Base-by-base conservation (phyloP, 2,113 vertebrate species). In the Oreochromis spilurus region DNA sequence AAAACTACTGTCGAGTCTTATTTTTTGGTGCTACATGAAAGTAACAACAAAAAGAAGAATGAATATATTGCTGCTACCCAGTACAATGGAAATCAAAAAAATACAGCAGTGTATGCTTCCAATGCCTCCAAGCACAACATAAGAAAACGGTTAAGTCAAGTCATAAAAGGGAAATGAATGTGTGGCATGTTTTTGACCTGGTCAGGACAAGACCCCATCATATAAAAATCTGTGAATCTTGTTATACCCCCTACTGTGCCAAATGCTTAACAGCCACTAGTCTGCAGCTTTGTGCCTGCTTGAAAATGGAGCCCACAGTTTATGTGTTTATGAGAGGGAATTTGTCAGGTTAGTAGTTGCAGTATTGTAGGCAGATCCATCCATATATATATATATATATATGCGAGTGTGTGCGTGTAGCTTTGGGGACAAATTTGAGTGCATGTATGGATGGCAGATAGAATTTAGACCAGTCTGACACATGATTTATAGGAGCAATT, bases 401-500 rank as follows among this genome's bases (percentile, higher is more conserved):
- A 26, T 79, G 62, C 11, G 70, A 26, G 79, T 79, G 58, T 80
- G 36, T 80, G 77, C 36, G 77, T 65, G 91, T 29, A 81, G 50
- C 58, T 84, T 77, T 81, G 62, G 84, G 82, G 88, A 90, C 87
- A 90, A 58, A 93, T 94, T 77, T 93, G 91, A 93, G 85, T 88
- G 91, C 87, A 91, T 92, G 86, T 94, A 90, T 58, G 90, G 92
- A 82, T 95, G 93, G 90, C 92, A 94, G 95, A 95, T 93, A 94
- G 91, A 95, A 95, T 94, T 94, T 95, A 94, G 93, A 94, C 88
- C 72, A 21, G 88, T 85, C 91, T 95, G 95, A 95, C 93, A 96
- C 89, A 95, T 96, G 96, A 96, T 96, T 96, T 96, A 96, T 96
- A 93, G 94, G 86, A 86, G 93, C 93, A 96, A 96, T 96, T 95